These are phyloP conservation scores for Volucella zonaria DNA, from an alignment of 2,888 invertebrate genomes.

Conservation along the genomic window DNA sequence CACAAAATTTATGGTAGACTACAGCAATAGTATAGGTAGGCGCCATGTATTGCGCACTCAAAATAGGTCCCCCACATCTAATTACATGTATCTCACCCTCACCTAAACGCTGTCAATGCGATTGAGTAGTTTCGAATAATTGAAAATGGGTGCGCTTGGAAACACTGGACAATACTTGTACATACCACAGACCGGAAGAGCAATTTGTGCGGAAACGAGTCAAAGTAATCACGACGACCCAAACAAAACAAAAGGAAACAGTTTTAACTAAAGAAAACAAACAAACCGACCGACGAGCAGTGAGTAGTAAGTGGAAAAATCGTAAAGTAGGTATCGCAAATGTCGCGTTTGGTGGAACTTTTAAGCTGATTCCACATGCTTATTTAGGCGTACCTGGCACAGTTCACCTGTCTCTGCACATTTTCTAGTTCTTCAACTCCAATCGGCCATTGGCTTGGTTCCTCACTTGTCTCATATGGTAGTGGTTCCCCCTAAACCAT, in stretches of 20 bases:
- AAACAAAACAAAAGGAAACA: neutral
- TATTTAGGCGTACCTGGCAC: neutral
- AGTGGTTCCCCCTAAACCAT: neutral
- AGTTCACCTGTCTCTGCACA: slow-evolving; percentile 8
- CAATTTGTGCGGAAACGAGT: slow-evolving; percentile 51
- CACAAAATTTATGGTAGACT: too few species aligned
- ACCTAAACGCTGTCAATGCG: slow-evolving; percentile 11
- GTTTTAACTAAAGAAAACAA: neutral
- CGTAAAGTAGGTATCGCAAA: neutral
- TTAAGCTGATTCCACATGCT: slow-evolving; percentile 4
- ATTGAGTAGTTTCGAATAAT: slow-evolving; percentile 38
- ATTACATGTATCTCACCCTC: neutral
- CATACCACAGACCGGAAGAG: slow-evolving; percentile 37
- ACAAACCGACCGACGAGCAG: slow-evolving; percentile 21
- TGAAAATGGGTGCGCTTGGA: slow-evolving; percentile 31
- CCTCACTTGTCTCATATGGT: slow-evolving; percentile 3
- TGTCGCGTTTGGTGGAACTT: slow-evolving; percentile 1
- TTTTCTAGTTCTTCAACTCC: slow-evolving; percentile 4
- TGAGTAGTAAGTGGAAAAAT: neutral
- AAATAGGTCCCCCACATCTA: neutral
- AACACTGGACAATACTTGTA: neutral
- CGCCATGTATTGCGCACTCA: slow-evolving; percentile 20
- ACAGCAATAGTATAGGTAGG: neutral
- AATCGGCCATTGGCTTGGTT: slow-evolving; percentile 49
- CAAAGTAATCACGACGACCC: slow-evolving; percentile 7